A percentile compares a stretch with the other conserved stretches of the same genome.
These are phyloP conservation scores for Caenorhabditis briggsae DNA, from an alignment of 1,140 invertebrate genomes.

Conservation along the genomic window DNA sequence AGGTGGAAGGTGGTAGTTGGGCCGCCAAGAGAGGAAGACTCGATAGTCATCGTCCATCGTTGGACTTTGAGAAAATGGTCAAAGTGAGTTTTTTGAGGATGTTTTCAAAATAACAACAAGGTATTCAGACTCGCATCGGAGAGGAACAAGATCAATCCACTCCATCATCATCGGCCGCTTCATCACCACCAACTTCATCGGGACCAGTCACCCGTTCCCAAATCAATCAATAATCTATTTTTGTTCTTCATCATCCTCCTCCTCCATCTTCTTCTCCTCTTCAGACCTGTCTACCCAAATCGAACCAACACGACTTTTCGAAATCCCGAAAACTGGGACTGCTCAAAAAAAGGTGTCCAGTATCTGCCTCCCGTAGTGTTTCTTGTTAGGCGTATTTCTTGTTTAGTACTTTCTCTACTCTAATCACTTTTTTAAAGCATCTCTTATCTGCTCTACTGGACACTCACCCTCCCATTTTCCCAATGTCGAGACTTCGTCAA, in stretches of 20 bases:
- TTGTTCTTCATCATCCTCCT: background rate
- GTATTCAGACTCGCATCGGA: constrained; percentile 26
- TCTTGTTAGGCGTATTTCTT: background rate
- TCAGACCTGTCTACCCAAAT: background rate
- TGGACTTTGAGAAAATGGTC: constrained; percentile 53
- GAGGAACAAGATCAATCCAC: background rate
- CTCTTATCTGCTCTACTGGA: background rate
- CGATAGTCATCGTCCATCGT: constrained; percentile 33
- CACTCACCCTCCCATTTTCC: background rate
- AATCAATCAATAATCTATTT: constrained; percentile 37
- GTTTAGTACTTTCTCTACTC: background rate
- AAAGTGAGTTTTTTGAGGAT: background rate
- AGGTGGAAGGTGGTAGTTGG: background rate
- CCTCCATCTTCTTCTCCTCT: background rate
- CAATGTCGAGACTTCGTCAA: constrained; percentile 53
- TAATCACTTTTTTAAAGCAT: background rate
- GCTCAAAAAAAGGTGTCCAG: constrained; percentile 1
- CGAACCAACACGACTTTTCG: constrained; percentile 10
- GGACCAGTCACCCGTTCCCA: constrained; percentile 32
- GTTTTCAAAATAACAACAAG: too few species aligned
- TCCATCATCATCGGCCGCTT: background rate
- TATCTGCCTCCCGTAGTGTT: too few species aligned
- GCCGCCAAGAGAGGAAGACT: constrained; percentile 29
- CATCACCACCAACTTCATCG: background rate
- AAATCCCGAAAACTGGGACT: constrained; percentile 35